Conservation (phyloP, 2,888 invertebrate species). For the Tyria jacobaeae region DNA sequence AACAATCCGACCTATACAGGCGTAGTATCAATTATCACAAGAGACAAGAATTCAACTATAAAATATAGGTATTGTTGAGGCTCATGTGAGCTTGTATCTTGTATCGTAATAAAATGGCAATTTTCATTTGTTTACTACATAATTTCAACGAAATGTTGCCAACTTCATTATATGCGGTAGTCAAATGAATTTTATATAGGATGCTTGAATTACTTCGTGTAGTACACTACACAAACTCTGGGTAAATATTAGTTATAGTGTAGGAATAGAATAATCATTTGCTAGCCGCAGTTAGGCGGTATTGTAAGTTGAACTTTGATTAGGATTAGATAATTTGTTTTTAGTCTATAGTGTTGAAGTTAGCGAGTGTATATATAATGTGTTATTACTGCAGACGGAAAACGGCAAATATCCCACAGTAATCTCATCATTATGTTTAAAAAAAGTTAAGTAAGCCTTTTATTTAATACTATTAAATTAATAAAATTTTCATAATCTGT, state of each 20-base stretch:
- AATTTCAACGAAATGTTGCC: constrained; percentile 17
- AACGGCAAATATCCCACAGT: too few relatives aligned
- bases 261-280: too few relatives aligned
- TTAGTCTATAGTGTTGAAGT: too few relatives aligned
- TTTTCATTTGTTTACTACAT: constrained; percentile 36
- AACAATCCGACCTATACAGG: not conserved
- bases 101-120: constrained; percentile 43
- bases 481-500: too few relatives aligned
- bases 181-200: constrained; percentile 19
- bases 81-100: constrained; percentile 20
- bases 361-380: too few relatives aligned
- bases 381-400: too few relatives aligned
- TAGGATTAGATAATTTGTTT: too few relatives aligned
- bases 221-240: not conserved
- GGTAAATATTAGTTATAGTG: not conserved
- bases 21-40: constrained; percentile 40
- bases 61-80: constrained; percentile 20
- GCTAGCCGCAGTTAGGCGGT: too few relatives aligned
- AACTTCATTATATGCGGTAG: constrained; percentile 32
- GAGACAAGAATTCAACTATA: constrained; percentile 6
- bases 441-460: too few relatives aligned
- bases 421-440: too few relatives aligned
- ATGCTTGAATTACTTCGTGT: constrained; percentile 12
- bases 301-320: too few relatives aligned
- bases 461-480: too few relatives aligned